Evolutionary conservation across 2,888 invertebrate genomes (phyloP).

Genomic region (Tillus elongatus): DNA sequence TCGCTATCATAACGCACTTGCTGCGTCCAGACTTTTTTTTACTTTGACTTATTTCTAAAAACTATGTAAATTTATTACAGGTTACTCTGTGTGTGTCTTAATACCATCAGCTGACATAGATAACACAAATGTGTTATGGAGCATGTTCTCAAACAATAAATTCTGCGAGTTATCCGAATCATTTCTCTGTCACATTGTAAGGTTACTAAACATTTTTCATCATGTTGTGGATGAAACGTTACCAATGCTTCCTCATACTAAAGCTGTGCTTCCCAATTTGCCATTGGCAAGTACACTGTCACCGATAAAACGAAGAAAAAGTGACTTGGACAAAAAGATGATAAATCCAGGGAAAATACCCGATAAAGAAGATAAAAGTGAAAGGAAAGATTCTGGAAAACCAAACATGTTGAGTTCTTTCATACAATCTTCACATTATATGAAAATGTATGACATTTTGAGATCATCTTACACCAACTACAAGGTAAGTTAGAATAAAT

Average conservation of each 20-base stretch:
- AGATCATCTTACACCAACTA: constrained; percentile 79
- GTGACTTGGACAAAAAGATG: constrained; percentile 35
- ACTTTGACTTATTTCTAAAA: too few species aligned
- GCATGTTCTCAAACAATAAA: constrained; percentile 38
- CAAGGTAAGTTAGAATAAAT: constrained; percentile 63
- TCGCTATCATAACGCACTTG: too few species aligned
- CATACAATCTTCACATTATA: constrained; percentile 66
- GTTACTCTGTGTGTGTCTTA: constrained; percentile 24
- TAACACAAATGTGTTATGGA: constrained; percentile 30
- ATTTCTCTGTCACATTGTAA: constrained; percentile 57
- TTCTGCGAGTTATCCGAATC: constrained; percentile 52
- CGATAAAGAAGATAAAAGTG: constrained; percentile 34
- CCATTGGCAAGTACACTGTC: constrained; percentile 41
- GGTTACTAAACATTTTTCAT: constrained; percentile 63
- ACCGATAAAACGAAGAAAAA: constrained; percentile 41
- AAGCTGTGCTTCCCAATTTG: constrained; percentile 50
- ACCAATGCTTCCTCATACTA: constrained; percentile 45
- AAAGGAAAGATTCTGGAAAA: constrained; percentile 29
- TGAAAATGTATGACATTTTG: constrained; percentile 73
- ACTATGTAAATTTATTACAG: too few species aligned
- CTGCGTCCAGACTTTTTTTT: too few species aligned
- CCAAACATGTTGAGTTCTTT: constrained; percentile 52
- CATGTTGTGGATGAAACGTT: constrained; percentile 66
- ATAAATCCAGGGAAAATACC: constrained; percentile 23
- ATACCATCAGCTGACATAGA: constrained; percentile 24